phyloP scores from a whole-genome alignment of 2,797 vertebrate species.

The Liparis tanakae region DNA sequence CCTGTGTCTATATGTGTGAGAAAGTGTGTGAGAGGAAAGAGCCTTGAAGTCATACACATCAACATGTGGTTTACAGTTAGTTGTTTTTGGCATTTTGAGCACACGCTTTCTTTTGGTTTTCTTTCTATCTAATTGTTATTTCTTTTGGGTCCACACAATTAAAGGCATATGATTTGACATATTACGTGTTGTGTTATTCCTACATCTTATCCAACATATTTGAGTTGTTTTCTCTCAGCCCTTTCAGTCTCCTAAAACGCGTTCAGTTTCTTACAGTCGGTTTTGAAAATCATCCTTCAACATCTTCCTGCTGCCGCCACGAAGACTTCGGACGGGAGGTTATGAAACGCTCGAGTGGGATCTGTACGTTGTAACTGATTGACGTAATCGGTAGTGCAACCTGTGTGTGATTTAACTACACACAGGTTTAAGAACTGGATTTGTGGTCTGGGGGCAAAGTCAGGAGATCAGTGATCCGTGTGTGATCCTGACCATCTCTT shows the following conservation, averaged over 20 bases:
- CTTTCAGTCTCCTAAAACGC: not conserved
- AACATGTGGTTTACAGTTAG: slow-evolving; percentile 38
- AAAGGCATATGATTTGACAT: not conserved
- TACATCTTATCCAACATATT: not conserved
- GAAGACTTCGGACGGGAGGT: slow-evolving; percentile 41
- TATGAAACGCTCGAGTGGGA: slow-evolving; percentile 40
- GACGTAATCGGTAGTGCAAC: slow-evolving; percentile 22
- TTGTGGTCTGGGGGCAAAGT: slow-evolving; percentile 2
- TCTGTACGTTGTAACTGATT: slow-evolving; percentile 32
- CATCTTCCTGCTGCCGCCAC: slow-evolving; percentile 11
- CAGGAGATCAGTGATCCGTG: not conserved
- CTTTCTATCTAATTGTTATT: not conserved
- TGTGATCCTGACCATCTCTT: not conserved
- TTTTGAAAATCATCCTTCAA: slow-evolving; percentile 28
- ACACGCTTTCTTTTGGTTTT: slow-evolving; percentile 4
- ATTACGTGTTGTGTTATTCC: slow-evolving; percentile 5
- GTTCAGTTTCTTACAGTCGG: slow-evolving; percentile 3
- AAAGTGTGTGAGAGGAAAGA: slow-evolving; percentile 41
- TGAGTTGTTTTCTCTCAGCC: not conserved
- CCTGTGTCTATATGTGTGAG: slow-evolving; percentile 44
- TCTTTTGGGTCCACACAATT: not conserved
- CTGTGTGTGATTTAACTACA: slow-evolving; percentile 11
- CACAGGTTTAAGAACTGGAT: slow-evolving; percentile 10
- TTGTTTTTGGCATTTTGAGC: slow-evolving; percentile 68
- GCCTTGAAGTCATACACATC: slow-evolving; percentile 39